Base-by-base conservation (phyloP, 2,113 vertebrate species). In the Eleginops maclovinus region DNA sequence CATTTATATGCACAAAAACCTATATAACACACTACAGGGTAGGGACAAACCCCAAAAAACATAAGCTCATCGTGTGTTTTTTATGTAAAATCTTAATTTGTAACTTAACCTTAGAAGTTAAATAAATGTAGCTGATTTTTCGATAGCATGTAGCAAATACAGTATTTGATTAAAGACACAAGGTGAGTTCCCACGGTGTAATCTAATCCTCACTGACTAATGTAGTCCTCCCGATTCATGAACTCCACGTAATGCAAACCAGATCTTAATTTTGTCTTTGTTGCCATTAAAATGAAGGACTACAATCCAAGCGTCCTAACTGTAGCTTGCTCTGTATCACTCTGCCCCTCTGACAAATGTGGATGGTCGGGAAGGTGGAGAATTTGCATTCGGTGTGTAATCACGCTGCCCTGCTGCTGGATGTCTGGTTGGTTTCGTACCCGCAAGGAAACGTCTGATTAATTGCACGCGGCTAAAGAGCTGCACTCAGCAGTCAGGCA, bases 391-490 rank as follows among this genome's bases (percentile, higher is more conserved):
- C 14, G 43, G 72, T 63, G 80, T 88, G 88, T 86, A 92, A 89
- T 86, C 83, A 81, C 72, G 80, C 69, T 68, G 79, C 72, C 80
- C 85, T 70, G 70, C 86, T 82, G 84, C 85, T 77, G 77, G 69
- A 86, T 70, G 85, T 89, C 90, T 90, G 71, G 46, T 87, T 77
- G 74, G 81, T 81, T 91, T 89, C 72, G 61, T 91, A 86, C 89
- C 85, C 12, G 75, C 84, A 55, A 88, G 84, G 90, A 91, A 92
- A 91, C 69, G 74, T 89, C 88, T 91, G 92, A 93, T 94, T 93
- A 94, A 94, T 93, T 90, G 88, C 78, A 72, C 63, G 55, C 82
- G 51, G 89, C 87, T 93, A 89, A 93, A 93, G 87, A 90, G 80
- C 87, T 75, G 73, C 88, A 76, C 82, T 92, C 89, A 87, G 92